Percentiles rank a stretch among this genome's conserved stretches.
phyloP scores from a whole-genome alignment of 2,797 vertebrate species.

The Phalloptychus januarius region DNA sequence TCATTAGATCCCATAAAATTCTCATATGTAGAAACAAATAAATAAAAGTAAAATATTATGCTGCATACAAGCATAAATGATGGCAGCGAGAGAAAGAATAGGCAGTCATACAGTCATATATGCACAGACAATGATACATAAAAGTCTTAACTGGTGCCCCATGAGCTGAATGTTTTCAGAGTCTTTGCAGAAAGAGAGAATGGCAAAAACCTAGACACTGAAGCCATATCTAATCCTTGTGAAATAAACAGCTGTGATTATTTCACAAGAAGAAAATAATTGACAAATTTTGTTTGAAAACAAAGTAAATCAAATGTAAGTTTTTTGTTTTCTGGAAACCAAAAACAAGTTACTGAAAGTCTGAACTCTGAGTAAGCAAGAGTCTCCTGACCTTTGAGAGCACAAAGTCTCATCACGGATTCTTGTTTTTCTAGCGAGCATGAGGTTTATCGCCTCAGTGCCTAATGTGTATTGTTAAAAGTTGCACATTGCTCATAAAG shows the following conservation, averaged over 20 bases:
- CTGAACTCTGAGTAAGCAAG: slow-evolving; percentile 32
- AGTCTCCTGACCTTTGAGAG: slow-evolving; percentile 47
- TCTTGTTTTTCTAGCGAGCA: slow-evolving; percentile 12
- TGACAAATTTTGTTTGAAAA: not conserved
- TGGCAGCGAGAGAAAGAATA: not conserved
- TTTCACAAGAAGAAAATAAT: slow-evolving; percentile 10
- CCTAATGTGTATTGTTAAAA: slow-evolving; percentile 37
- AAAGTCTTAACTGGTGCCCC: not conserved
- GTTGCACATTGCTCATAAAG: slow-evolving; percentile 58
- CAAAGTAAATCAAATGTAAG: not conserved
- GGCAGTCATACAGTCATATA: too few species aligned
- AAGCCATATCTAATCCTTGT: not conserved
- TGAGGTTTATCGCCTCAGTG: slow-evolving; percentile 29
- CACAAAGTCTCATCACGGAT: slow-evolving; percentile 18
- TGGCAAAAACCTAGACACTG: slow-evolving; percentile 2
- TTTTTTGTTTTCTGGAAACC: not conserved
- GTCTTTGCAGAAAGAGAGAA: slow-evolving; percentile 4
- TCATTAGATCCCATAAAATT: not conserved
- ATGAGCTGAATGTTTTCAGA: not conserved
- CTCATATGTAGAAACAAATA: not conserved
- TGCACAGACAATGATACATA: not conserved
- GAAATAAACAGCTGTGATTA: slow-evolving; percentile 17
- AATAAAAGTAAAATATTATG: not conserved
- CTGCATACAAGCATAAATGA: not conserved
- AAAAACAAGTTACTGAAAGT: slow-evolving; percentile 18